phyloP scores from a whole-genome alignment of 1,140 invertebrate genomes.

The Rhopalosiphum maidis region DNA sequence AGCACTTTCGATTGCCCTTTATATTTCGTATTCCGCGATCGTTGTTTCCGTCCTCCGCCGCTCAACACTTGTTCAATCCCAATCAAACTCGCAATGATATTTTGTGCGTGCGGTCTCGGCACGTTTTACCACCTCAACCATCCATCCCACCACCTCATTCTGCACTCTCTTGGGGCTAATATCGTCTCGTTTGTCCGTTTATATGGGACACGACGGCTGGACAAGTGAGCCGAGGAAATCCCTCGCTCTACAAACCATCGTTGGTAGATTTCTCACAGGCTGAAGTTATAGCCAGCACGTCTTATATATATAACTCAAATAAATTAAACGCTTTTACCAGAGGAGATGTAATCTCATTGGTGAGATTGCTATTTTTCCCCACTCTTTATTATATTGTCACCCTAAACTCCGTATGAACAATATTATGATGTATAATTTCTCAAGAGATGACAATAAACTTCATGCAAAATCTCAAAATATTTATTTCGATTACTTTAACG shows the following conservation, averaged over 20 bases:
- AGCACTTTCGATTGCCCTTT: background rate
- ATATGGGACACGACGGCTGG: conserved; percentile 15
- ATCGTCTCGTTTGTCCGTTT: conserved; percentile 26
- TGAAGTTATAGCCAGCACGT: conserved; percentile 1
- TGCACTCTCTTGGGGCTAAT: background rate
- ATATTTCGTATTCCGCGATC: conserved; percentile 44
- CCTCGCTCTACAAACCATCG: background rate
- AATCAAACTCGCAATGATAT: conserved; percentile 30
- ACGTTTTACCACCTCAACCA: conserved; percentile 14
- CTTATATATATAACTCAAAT: conserved; percentile 41
- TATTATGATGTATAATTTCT: background rate
- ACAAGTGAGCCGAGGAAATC: background rate
- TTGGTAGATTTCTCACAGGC: conserved; percentile 29
- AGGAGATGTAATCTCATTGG: background rate
- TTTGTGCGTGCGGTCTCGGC: conserved; percentile 34
- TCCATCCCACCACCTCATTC: background rate
- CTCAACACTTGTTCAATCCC: conserved; percentile 51
- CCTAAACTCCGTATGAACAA: background rate
- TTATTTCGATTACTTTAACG: background rate
- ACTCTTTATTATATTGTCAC: background rate
- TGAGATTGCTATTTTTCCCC: background rate
- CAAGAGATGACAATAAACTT: background rate
- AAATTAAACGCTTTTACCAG: conserved; percentile 47
- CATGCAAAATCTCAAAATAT: background rate
- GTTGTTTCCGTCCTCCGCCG: conserved; percentile 16